Base-by-base conservation (phyloP, 1,140 invertebrate species). In the Gonioctena quinquepunctata region DNA sequence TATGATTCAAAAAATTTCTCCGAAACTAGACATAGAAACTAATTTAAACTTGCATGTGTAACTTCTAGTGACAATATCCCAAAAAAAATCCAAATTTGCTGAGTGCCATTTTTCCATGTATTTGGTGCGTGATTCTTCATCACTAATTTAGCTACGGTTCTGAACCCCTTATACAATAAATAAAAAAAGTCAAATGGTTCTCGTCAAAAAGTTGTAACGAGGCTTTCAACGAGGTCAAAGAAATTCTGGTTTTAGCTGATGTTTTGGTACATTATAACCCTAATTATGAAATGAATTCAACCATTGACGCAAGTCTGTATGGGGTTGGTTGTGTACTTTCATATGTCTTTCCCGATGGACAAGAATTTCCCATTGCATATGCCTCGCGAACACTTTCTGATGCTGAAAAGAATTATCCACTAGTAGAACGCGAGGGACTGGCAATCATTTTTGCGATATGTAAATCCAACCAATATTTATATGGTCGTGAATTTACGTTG, bases 251-350 rank as follows among this genome's bases (percentile, higher is more conserved):
- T 7, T 60, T 22, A 26, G 57, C 57, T 7, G 23, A 60, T 22
- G 27, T 60, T 26, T 60, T 60, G 21, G 57, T 60, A 3, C 57
- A 60, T 28, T 60, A 26, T 5, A 28, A 60, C 18, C 21, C 57
- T 25, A 60, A 60, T 26, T 25, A 18, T 48, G n/a, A 65, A 25
- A 22, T 77, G 8, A 66, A 72, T 18, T 28, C 77, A 13, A 66
- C 33, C n/a, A 42, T n/a, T 8, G 33, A 42, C 33, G 7, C 33
- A 7, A 42, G 33, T 8, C 33, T n/a, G n/a, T 42, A 42, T 42
- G 33, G 33, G 11, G 33, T 42, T 42, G 33, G 33, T 42, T 42
- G 33, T 42, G 7, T 42, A 13, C 33, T 42, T 42, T 42, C 33
- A 7, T n/a, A 42, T 7, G 7, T 42, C 33, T 42, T 42, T 42